Conservation (phyloP, 2,888 invertebrate species). For the Trileptium ribeirensis region DNA sequence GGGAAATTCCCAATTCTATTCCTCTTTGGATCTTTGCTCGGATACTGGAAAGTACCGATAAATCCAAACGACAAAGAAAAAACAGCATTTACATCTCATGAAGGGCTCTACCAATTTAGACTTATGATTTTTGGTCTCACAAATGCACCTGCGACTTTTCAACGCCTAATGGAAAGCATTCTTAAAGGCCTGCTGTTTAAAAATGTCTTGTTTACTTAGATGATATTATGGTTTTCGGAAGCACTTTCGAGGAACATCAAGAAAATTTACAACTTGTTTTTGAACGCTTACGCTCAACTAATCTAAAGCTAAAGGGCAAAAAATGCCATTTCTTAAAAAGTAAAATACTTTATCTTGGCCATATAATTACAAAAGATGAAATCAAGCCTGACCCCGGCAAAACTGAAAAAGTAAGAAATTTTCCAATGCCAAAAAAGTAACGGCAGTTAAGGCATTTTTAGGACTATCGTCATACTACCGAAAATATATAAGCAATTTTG, state of each 20-base stretch:
- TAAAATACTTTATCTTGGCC: background rate
- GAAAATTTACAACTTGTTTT: background rate
- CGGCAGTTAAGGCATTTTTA: no score
- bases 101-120: background rate
- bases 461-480: no score
- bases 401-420: no score
- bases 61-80: conserved; percentile 25
- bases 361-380: no score
- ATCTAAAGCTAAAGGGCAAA: background rate
- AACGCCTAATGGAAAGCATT: background rate
- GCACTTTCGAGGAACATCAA: background rate
- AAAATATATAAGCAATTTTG: no score
- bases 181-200: background rate
- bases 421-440: no score
- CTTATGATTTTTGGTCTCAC: background rate
- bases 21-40: conserved; percentile 22
- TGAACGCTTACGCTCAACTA: background rate
- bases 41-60: conserved; percentile 14
- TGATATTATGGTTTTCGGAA: background rate
- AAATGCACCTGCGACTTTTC: background rate
- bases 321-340: background rate
- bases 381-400: no score
- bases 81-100: background rate
- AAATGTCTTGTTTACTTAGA: background rate
- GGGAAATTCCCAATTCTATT: background rate